Conservation (phyloP, 1,140 invertebrate genomes). For the Venturia canescens region DNA sequence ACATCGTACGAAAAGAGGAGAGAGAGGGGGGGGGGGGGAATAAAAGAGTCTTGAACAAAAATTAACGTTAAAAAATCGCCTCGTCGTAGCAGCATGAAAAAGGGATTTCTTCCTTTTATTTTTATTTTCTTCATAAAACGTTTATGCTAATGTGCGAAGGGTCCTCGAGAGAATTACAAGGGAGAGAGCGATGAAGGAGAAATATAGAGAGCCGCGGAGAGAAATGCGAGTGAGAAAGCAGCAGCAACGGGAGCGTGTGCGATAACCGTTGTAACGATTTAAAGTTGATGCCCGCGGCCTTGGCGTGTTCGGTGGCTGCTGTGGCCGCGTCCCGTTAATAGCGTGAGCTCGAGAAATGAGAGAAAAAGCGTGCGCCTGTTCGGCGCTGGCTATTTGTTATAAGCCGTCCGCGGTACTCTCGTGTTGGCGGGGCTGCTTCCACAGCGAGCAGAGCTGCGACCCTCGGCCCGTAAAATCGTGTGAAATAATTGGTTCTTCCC, state of each 20-base stretch:
- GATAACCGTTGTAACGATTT: conserved; percentile 31
- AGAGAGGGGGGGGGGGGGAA: neutral
- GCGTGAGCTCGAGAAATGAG: conserved; percentile 21
- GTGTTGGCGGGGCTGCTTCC: neutral
- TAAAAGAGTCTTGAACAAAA: neutral
- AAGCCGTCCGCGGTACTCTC: conserved; percentile 13
- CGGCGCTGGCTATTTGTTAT: conserved; percentile 23
- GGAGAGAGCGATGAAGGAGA: conserved; percentile 23
- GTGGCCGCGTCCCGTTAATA: conserved; percentile 29
- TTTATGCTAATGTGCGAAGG: conserved; percentile 29
- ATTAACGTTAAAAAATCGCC: neutral
- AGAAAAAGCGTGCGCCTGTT: conserved; percentile 16
- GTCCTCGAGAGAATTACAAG: conserved; percentile 36
- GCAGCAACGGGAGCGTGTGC: conserved; percentile 10
- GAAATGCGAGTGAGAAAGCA: conserved; percentile 35
- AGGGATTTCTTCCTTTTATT: conserved; percentile 29
- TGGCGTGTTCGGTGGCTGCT: conserved; percentile 20
- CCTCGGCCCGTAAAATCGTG: conserved; percentile 18
- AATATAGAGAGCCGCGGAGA: conserved; percentile 39
- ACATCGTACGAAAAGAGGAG: neutral
- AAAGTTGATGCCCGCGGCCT: conserved; percentile 38
- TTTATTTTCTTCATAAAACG: conserved; percentile 6
- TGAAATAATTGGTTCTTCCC: conserved; percentile 31
- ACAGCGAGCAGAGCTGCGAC: neutral
- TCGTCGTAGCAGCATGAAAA: neutral